Percentiles rank a stretch among this genome's conserved stretches.
Evolutionary conservation across 2,888 invertebrate species (phyloP).

Genomic region (Tolmerus cingulatus): DNA sequence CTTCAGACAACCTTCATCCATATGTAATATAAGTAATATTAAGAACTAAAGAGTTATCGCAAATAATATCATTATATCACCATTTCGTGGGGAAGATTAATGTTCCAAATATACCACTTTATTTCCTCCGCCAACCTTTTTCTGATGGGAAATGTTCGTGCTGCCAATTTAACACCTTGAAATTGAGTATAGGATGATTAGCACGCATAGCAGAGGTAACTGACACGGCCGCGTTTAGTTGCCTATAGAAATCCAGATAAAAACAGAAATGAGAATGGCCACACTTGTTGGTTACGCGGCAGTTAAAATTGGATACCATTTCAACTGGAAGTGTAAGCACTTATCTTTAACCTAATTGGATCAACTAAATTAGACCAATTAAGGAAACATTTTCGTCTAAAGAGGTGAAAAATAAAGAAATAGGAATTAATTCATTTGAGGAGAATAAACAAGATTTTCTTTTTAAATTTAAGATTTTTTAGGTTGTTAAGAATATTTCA

Average conservation of each 20-base stretch:
- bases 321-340: neutral
- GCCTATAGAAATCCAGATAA: neutral
- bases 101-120: neutral
- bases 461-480: too few relatives aligned
- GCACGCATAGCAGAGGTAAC: neutral
- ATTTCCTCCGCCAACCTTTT: neutral
- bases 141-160: slow-evolving; percentile 1
- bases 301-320: neutral
- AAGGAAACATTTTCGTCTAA: neutral
- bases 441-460: too few relatives aligned
- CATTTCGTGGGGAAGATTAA: neutral
- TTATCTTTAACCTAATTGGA: neutral
- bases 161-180: neutral
- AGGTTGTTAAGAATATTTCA: too few relatives aligned
- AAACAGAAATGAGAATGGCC: neutral
- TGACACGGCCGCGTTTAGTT: neutral
- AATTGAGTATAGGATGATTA: slow-evolving; percentile 6
- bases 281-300: neutral
- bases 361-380: neutral
- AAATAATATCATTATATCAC: neutral
- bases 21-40: neutral
- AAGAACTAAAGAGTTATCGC: neutral
- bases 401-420: too few relatives aligned
- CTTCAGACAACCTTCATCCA: neutral
- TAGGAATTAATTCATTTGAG: too few relatives aligned